Base-by-base conservation (phyloP, 2,113 vertebrate species). In the Poicephalus gulielmi region DNA sequence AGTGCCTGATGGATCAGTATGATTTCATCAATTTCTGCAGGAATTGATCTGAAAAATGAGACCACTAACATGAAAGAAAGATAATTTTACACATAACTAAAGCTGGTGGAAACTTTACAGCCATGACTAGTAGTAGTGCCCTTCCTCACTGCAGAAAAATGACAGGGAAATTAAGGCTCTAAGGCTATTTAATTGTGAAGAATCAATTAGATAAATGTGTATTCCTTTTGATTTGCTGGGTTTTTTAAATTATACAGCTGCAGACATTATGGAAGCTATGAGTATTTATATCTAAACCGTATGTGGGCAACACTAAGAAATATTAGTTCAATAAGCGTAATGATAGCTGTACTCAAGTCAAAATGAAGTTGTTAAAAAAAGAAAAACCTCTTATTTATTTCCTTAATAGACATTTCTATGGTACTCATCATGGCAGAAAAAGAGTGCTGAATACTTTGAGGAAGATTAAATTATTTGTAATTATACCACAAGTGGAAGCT, bases 271-370 rank as follows among this genome's bases (percentile, higher is more conserved):
- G 82, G 92, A 95, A 97, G 95, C 76, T 88, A 67, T 62, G 88
- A 60, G 93, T 95, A 95, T 96, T 98, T 98, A 95, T 97, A 95
- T 96, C 95, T 96, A 77, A 79, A 78, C 88, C 8, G 59, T 94
- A 91, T 69, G 92, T 95, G 83, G 96, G 94, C 17, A 88, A 95
- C 52, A 70, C 77, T 96, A 88, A 95, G 94, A 96, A 96, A 97
- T 97, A 96, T 95, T 97, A 96, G 95, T 97, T 97, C 94, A 96
- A 94, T 97, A 97, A 98, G 57, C 3, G 3, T 95, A 94, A 95
- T 95, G 95, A 96, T 92, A 94, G 92, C 92, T 94, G 53, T 82
- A 94, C 84, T 96, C 92, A 96, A 92, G 95, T 94, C 93, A 89
- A 96, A n/a, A n/a, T n/a, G n/a, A n/a, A n/a, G n/a, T n/a, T n/a